phyloP scores from a whole-genome alignment of 1,140 invertebrate species.

The Polypedilum pembai region DNA sequence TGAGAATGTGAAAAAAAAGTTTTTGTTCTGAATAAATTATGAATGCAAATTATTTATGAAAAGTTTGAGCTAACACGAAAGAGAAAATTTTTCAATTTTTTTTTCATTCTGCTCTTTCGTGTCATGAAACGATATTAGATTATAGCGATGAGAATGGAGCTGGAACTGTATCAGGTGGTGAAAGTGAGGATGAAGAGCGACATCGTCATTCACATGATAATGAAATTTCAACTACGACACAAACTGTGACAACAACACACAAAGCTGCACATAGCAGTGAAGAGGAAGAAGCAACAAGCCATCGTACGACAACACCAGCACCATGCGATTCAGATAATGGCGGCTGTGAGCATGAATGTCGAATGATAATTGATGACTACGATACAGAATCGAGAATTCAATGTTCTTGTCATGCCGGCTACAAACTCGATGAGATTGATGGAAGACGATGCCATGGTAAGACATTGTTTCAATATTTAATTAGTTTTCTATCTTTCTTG shows the following conservation, averaged over 20 bases:
- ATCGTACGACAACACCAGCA: neutral
- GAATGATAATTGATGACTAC: conserved; percentile 37
- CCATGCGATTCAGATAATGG: conserved; percentile 37
- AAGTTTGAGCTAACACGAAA: neutral
- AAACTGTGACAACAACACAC: too few species aligned
- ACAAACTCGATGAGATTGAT: conserved; percentile 37
- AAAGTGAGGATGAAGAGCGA: conserved; percentile 30
- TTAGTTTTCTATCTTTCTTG: conserved; percentile 27
- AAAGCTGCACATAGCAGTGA: too few species aligned
- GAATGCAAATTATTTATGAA: conserved; percentile 28
- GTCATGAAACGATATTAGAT: neutral
- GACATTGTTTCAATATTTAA: conserved; percentile 27
- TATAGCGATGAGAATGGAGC: conserved; percentile 29
- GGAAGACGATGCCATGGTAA: conserved; percentile 38
- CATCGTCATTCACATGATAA: conserved; percentile 31
- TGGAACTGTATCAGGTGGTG: conserved; percentile 30
- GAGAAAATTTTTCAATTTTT: neutral
- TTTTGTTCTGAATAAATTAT: conserved; percentile 21
- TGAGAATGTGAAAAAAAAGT: neutral
- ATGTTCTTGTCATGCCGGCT: conserved; percentile 39
- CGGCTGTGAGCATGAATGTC: conserved; percentile 42
- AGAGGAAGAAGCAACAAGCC: conserved; percentile 11
- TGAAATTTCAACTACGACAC: neutral
- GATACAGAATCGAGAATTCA: conserved; percentile 38
- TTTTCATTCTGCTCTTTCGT: neutral